phyloP scores from a whole-genome alignment of 2,113 vertebrate species.

The Setophaga petechia region DNA sequence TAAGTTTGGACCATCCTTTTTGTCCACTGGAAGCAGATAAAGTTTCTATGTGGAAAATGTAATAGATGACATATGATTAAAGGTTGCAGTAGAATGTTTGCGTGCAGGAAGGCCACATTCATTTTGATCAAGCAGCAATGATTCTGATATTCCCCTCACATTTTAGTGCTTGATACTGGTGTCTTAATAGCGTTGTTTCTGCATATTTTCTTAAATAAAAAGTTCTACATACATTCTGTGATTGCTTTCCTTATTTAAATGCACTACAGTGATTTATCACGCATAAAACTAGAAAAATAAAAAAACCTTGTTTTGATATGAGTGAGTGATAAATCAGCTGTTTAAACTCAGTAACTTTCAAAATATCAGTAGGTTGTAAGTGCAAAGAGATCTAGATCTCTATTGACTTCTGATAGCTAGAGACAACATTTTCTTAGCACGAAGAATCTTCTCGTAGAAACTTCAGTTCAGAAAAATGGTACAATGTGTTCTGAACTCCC shows the following conservation, averaged over 20 bases:
- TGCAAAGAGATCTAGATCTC: background rate
- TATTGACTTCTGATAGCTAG: background rate
- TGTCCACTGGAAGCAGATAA: background rate
- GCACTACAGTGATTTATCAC: background rate
- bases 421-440: background rate
- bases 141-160: background rate
- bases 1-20: background rate
- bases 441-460: background rate
- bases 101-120: background rate
- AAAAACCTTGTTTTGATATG: background rate
- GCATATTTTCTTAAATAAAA: background rate
- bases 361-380: background rate
- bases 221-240: background rate
- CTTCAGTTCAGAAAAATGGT: conserved; percentile 13
- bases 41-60: background rate
- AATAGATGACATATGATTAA: background rate
- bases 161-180: background rate
- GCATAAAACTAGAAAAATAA: background rate
- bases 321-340: background rate
- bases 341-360: background rate
- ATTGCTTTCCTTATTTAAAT: background rate
- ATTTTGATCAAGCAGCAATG: background rate
- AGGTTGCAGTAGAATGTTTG: background rate
- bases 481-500: background rate
- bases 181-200: background rate